phyloP scores from a whole-genome alignment of 2,113 vertebrate genomes.

The Cardinalis cardinalis region DNA sequence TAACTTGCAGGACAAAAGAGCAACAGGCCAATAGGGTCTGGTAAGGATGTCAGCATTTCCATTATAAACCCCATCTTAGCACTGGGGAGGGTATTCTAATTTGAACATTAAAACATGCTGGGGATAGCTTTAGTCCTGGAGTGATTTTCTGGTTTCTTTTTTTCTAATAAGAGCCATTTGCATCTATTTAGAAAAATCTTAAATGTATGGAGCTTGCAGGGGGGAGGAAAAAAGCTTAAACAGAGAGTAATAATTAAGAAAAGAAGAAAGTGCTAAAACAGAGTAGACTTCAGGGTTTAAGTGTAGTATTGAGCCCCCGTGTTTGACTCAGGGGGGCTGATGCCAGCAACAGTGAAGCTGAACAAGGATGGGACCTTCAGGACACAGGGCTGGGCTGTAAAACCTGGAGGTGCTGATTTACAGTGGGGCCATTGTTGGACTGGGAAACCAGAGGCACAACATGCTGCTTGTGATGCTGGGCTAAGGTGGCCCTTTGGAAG shows the following conservation, averaged over 20 bases:
- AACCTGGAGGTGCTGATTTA: neutral
- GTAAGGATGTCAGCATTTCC: slow-evolving; percentile 30
- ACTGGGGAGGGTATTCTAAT: neutral
- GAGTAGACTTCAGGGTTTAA: neutral
- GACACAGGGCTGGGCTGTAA: neutral
- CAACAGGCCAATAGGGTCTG: neutral
- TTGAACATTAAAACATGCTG: slow-evolving; percentile 20
- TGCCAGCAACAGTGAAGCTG: neutral
- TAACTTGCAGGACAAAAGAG: slow-evolving; percentile 42
- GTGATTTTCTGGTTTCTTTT: slow-evolving; percentile 30
- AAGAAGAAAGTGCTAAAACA: neutral
- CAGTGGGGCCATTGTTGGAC: neutral
- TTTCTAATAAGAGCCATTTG: slow-evolving; percentile 18
- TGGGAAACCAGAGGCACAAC: neutral
- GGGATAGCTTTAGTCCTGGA: neutral
- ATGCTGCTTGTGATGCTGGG: neutral
- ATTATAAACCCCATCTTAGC: slow-evolving; percentile 32
- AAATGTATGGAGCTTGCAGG: neutral
- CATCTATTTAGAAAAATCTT: slow-evolving; percentile 5
- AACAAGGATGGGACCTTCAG: neutral
- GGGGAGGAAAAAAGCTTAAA: neutral
- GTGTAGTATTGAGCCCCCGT: neutral
- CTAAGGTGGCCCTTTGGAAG: neutral
- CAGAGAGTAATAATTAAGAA: neutral
- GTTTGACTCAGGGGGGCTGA: neutral